phyloP scores from a whole-genome alignment of 2,797 vertebrate species.

The Catamblyrhynchus diadema region DNA sequence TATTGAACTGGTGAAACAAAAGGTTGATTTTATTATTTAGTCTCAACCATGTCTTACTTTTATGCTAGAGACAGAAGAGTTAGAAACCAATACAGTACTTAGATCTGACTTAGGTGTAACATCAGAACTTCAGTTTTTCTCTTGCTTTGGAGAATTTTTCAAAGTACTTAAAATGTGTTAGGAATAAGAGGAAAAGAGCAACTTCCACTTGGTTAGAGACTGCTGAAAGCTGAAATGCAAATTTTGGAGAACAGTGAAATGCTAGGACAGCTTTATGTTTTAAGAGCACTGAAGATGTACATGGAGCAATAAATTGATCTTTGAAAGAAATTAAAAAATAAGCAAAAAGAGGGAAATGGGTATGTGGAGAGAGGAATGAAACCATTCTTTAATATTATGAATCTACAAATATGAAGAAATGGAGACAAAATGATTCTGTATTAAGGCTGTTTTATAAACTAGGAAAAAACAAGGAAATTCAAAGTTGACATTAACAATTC shows the following conservation, averaged over 20 bases:
- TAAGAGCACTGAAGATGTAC: not conserved
- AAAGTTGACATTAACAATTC: not conserved
- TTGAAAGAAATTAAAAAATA: not conserved
- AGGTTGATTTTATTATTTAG: not conserved
- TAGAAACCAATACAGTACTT: not conserved
- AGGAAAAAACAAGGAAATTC: not conserved
- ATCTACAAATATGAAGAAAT: not conserved
- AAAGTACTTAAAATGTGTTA: not conserved
- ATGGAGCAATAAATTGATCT: rapidly evolving
- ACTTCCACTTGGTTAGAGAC: not conserved
- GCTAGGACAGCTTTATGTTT: not conserved
- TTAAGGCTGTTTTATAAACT: not conserved
- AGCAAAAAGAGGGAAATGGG: not conserved
- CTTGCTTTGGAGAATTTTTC: not conserved
- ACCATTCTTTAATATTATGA: not conserved
- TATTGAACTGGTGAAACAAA: not conserved
- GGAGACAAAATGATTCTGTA: conserved; percentile 11
- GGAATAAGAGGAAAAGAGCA: not conserved
- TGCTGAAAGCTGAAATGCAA: not conserved
- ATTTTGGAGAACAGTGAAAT: not conserved
- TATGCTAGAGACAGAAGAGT: not conserved
- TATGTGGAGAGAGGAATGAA: not conserved
- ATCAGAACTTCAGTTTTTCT: not conserved
- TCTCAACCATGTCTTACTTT: not conserved
- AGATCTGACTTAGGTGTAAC: not conserved